phyloP scores from a whole-genome alignment of 2,797 vertebrate species.

The Phaenicophaeus curvirostris region DNA sequence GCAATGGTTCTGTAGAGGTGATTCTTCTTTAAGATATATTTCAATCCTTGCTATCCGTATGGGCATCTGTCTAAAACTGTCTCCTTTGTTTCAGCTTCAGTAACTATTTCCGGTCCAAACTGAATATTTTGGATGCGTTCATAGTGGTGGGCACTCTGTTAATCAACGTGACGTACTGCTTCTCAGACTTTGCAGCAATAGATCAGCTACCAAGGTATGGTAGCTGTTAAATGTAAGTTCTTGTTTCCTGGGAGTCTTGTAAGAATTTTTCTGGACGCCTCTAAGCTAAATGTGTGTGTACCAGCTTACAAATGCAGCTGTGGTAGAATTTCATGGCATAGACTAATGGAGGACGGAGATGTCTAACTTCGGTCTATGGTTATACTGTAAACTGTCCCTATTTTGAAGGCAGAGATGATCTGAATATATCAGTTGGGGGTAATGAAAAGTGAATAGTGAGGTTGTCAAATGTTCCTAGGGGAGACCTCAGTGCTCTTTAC shows the following conservation, averaged over 20 bases:
- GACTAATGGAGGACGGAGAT: not conserved
- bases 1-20: not conserved
- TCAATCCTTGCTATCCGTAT: not conserved
- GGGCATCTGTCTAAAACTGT: not conserved
- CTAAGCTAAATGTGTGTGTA: not conserved
- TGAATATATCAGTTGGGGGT: not conserved
- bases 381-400: not conserved
- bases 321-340: not conserved
- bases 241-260: not conserved
- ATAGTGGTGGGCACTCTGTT: constrained; percentile 85
- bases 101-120: constrained; percentile 85
- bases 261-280: not conserved
- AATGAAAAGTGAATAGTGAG: not conserved
- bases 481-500: no score
- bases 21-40: not conserved
- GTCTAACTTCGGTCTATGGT: not conserved
- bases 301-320: not conserved
- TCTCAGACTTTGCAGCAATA: constrained; percentile 76
- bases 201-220: constrained; percentile 86
- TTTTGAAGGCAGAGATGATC: not conserved
- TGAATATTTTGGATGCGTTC: constrained; percentile 87
- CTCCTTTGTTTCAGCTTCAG: constrained; percentile 77
- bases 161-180: constrained; percentile 84
- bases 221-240: not conserved
- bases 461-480: not conserved